Evolutionary conservation across 2,797 vertebrate species (phyloP), one percentile per base, ranked within the genome.

Genomic region (Cryptoprocta ferox): DNA sequence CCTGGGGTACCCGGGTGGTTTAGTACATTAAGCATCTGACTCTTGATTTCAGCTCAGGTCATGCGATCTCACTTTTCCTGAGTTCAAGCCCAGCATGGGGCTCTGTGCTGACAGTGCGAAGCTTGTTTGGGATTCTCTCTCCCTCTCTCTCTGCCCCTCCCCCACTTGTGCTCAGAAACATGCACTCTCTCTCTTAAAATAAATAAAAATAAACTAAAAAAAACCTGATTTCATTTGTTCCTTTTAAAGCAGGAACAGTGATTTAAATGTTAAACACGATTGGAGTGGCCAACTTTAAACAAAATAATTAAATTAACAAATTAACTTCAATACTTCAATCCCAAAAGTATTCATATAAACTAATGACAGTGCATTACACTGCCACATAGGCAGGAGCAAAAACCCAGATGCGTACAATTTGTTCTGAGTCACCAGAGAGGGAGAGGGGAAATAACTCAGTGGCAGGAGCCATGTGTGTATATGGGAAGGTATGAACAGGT

Each of bases 271-370:
- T 90, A 11, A 50, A 39, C 1, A 37, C 35, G 85, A 30, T 12
- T 75, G 30, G 21, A 95, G 71, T 56, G 50, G 13, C 7, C 32
- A 85, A 6, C 16, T 85, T 75, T 53, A 73, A 89, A 59, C 48
- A 73, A 92, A 91, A n/a, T 39, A 96, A 65, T 71, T 70, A 75
- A 61, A 82, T 68, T 35, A 61, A 37, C 24, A 92, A 75, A 75
- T 56, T 53, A 35, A 63, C 26, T 86, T 75, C 10, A 42, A 42
- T 30, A 75, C 2, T 89, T 65, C 32, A 61, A 48, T 3, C 6
- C 28, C 42, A 0, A 71, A 85, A 66, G 1, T 32, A 21, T 84
- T 65, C 15, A 6, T 66, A 15, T 75, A 78, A 83, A 95, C 13
- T 35, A 71, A 28, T 63, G n/a, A 45, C 15, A 18, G 15, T 37